phyloP scores from a whole-genome alignment of 2,113 vertebrate species.

The Poicephalus gulielmi region DNA sequence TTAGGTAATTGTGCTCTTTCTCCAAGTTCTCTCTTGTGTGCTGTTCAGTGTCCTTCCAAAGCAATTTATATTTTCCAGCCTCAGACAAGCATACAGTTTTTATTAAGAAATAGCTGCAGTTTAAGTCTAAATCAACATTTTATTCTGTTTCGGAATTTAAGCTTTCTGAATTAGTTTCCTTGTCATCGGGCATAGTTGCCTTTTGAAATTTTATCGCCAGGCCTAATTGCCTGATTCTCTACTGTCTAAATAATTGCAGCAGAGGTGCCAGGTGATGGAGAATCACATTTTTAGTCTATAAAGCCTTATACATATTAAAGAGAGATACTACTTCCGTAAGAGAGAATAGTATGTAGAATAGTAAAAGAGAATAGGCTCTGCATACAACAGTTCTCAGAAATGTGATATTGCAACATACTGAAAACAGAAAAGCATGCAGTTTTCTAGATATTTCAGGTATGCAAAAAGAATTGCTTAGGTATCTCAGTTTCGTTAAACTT shows the following conservation, averaged over 20 bases:
- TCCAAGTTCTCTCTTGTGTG: background rate
- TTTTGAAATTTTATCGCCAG: background rate
- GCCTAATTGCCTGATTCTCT: background rate
- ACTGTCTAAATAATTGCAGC: background rate
- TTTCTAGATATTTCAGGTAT: background rate
- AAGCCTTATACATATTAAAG: background rate
- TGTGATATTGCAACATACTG: background rate
- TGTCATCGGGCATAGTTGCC: background rate
- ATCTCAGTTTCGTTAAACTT: background rate
- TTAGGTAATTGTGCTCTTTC: background rate
- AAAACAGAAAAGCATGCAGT: background rate
- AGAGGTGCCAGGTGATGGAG: background rate
- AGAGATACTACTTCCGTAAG: background rate
- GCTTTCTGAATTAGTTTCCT: background rate
- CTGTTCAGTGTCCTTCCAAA: background rate
- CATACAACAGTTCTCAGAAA: background rate
- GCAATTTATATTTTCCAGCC: background rate
- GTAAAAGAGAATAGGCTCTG: background rate
- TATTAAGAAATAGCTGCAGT: background rate
- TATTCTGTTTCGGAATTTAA: background rate
- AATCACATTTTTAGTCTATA: background rate
- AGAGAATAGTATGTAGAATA: background rate
- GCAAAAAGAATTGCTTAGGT: background rate
- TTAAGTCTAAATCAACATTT: background rate
- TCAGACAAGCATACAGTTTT: background rate